Conservation (phyloP, 2,797 vertebrate genomes). For the Agapornis canus region DNA sequence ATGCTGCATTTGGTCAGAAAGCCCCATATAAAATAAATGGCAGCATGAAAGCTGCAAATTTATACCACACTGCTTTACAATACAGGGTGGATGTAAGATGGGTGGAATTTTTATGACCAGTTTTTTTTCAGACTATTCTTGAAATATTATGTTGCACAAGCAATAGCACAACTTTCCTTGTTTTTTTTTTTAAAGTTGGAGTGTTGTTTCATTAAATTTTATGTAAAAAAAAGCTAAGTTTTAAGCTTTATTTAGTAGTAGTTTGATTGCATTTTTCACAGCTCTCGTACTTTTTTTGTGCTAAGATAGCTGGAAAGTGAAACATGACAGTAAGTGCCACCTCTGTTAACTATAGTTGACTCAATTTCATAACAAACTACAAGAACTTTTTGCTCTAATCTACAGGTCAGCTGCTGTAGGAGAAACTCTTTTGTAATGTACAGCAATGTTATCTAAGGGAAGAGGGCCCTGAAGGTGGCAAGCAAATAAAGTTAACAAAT, state of each 20-base stretch:
- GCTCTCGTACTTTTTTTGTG: not conserved
- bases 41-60: not conserved
- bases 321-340: not conserved
- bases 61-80: not conserved
- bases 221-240: not conserved
- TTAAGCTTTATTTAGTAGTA: not conserved
- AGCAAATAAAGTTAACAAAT: not conserved
- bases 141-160: not conserved
- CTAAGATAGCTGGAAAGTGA: not conserved
- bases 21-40: not conserved
- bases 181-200: not conserved
- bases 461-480: not conserved
- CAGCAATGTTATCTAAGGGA: not conserved
- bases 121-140: not conserved
- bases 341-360: not conserved
- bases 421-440: not conserved
- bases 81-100: not conserved
- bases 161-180: not conserved
- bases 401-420: not conserved
- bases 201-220: not conserved
- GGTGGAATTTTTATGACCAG: not conserved
- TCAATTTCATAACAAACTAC: not conserved
- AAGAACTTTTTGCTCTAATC: not conserved
- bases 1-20: not conserved
- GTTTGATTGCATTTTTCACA: not conserved